phyloP scores from a whole-genome alignment of 2,888 invertebrate species.

The Calliphora vomitoria region DNA sequence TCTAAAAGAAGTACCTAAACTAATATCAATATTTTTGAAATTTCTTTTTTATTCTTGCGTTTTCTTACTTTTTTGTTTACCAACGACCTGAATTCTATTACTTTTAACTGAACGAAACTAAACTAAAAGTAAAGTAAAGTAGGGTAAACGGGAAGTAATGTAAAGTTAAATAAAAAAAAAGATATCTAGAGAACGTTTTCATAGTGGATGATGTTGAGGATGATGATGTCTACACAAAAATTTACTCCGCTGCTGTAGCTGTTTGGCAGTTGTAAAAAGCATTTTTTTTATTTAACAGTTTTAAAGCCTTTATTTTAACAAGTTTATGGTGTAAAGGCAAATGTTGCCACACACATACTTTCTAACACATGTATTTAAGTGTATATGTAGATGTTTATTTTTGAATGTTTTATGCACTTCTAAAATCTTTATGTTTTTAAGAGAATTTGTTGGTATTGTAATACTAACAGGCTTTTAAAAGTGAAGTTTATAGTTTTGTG shows the following conservation, averaged over 20 bases:
- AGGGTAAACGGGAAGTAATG: constrained; percentile 34
- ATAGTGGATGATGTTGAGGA: constrained; percentile 3
- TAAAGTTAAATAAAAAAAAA: constrained; percentile 40
- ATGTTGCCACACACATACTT: constrained; percentile 30
- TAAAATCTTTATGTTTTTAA: constrained; percentile 9
- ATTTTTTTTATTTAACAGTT: constrained; percentile 16
- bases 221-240: constrained; percentile 22
- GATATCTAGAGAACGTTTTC: constrained; percentile 28
- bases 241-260: neutral
- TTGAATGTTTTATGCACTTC: constrained; percentile 30
- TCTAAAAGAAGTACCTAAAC: neutral
- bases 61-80: constrained; percentile 26
- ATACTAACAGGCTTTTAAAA: constrained; percentile 16
- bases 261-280: constrained; percentile 12
- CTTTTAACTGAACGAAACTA: constrained; percentile 27
- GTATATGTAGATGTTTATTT: neutral
- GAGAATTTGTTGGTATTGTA: neutral
- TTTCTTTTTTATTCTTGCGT: neutral
- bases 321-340: constrained; percentile 19
- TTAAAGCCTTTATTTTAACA: constrained; percentile 42
- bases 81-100: constrained; percentile 63
- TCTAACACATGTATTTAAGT: neutral
- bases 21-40: constrained; percentile 48
- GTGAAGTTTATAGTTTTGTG: neutral
- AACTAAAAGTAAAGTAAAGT: constrained; percentile 31